Evolutionary conservation across 2,113 vertebrate genomes (phyloP).

Genomic region (Lagopus muta): DNA sequence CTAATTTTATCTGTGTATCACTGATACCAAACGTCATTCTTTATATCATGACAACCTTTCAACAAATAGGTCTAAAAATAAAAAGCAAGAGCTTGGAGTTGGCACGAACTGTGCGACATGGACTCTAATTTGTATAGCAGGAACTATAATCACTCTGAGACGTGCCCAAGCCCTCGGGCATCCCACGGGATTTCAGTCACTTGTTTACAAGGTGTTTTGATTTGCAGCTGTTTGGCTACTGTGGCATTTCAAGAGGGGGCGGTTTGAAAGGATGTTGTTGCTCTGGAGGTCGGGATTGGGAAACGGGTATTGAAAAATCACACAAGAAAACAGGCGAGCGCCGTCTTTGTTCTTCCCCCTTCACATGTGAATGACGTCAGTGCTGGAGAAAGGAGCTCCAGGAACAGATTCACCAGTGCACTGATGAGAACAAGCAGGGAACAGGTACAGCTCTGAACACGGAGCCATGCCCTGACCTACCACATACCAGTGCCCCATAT

Average conservation of each 20-base stretch:
- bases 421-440: not conserved
- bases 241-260: slow-evolving; percentile 57
- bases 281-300: slow-evolving; percentile 52
- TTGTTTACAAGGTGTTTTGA: slow-evolving; percentile 74
- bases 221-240: slow-evolving; percentile 71
- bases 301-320: slow-evolving; percentile 64
- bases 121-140: slow-evolving; percentile 72
- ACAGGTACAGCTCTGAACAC: not conserved
- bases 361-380: slow-evolving; percentile 10
- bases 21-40: slow-evolving; percentile 15
- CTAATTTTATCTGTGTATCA: slow-evolving; percentile 52
- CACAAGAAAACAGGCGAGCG: not conserved
- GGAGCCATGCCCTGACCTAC: not conserved
- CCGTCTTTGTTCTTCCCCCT: slow-evolving; percentile 45
- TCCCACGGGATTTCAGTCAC: slow-evolving; percentile 72
- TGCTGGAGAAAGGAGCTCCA: slow-evolving; percentile 21
- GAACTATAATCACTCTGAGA: slow-evolving; percentile 73
- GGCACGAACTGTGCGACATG: slow-evolving; percentile 60
- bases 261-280: slow-evolving; percentile 70
- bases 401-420: not conserved
- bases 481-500: not conserved
- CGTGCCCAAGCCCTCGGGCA: slow-evolving; percentile 66
- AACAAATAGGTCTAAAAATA: slow-evolving; percentile 68
- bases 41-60: slow-evolving; percentile 46
- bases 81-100: slow-evolving; percentile 15